These are phyloP conservation scores for Ptychobarbus kaznakovi DNA, from an alignment of 2,797 vertebrate genomes.

Conservation along the genomic window DNA sequence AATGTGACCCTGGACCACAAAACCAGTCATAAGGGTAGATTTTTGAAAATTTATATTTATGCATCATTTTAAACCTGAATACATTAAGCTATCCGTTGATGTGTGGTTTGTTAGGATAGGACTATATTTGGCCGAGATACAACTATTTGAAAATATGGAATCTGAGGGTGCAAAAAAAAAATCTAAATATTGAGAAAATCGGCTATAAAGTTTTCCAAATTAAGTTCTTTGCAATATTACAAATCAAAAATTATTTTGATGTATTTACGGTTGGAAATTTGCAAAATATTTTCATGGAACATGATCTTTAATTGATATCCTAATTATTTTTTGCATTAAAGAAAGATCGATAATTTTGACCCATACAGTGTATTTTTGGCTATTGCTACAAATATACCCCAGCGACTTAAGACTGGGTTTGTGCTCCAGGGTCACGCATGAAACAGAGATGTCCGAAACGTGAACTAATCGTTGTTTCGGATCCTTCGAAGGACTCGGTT, in stretches of 20 bases:
- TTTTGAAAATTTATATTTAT: no score
- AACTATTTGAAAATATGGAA: background rate
- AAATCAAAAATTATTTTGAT: background rate
- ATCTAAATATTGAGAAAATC: background rate
- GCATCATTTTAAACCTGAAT: background rate
- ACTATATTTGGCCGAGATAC: background rate
- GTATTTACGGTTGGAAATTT: background rate
- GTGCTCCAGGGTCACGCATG: background rate
- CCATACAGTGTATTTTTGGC: background rate
- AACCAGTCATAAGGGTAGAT: background rate
- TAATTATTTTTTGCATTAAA: background rate
- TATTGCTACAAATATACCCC: background rate
- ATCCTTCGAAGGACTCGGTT: background rate
- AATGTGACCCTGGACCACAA: background rate
- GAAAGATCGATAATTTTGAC: background rate
- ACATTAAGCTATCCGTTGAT: background rate
- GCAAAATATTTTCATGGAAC: background rate
- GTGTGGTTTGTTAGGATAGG: background rate
- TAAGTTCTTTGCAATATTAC: no score
- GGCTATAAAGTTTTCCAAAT: no score
- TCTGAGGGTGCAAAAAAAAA: background rate
- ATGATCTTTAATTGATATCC: background rate
- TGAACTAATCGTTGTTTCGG: background rate
- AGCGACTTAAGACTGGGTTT: background rate
- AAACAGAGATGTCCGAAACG: background rate